Evolutionary conservation across 2,797 vertebrate genomes (phyloP).

Genomic region (Malurus leucopterus): DNA sequence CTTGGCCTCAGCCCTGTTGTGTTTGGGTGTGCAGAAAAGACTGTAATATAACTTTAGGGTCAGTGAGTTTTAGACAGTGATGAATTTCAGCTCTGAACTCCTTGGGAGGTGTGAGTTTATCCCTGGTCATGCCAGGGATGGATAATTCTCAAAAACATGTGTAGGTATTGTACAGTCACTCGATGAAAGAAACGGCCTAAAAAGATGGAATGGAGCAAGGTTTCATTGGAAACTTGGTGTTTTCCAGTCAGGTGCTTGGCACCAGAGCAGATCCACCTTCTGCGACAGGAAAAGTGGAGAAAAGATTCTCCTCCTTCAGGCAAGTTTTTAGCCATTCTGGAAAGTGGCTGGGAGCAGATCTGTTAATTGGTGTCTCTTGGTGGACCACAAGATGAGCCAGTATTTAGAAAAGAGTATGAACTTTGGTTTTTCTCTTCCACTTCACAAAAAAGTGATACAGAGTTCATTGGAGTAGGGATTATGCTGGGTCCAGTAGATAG

Average conservation of each 20-base stretch:
- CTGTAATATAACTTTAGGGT: accelerated
- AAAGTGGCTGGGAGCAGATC: background rate
- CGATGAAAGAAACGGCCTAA: background rate
- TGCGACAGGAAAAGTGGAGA: background rate
- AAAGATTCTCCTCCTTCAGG: background rate
- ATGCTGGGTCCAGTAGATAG: accelerated
- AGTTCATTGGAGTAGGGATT: background rate
- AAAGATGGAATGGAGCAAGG: background rate
- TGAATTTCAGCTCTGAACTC: background rate
- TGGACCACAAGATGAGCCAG: background rate
- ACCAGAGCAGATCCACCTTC: background rate
- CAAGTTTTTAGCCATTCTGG: background rate
- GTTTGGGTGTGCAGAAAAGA: background rate
- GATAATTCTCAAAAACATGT: background rate
- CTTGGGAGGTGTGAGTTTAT: background rate
- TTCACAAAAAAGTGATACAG: background rate
- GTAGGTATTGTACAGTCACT: background rate
- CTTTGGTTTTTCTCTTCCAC: accelerated
- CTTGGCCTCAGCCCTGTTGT: background rate
- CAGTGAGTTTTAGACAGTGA: background rate
- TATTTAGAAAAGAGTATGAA: background rate
- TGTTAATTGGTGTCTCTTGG: background rate
- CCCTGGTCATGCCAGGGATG: background rate
- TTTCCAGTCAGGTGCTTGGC: background rate
- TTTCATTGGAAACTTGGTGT: accelerated